phyloP scores from a whole-genome alignment of 2,113 vertebrate species.

The Hydrochoerus hydrochaeris region DNA sequence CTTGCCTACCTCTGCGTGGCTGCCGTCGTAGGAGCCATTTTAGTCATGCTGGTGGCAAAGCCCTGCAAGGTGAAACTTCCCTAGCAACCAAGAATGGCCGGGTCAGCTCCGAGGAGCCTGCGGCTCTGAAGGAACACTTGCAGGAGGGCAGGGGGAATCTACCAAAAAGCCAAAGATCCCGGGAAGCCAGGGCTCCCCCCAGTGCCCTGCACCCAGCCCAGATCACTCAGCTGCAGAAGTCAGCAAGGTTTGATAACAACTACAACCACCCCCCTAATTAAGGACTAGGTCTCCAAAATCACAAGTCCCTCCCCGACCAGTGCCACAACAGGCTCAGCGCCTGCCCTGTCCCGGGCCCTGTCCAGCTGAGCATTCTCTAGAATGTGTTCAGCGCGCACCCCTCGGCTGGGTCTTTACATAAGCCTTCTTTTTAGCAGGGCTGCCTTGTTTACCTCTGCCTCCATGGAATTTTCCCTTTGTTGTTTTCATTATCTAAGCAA shows the following conservation, averaged over 20 bases:
- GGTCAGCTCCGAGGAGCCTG: neutral
- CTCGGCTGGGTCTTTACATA: neutral
- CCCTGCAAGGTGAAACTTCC: neutral
- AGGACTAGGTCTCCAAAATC: neutral
- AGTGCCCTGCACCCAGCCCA: neutral
- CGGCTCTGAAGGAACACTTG: neutral
- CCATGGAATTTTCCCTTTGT: slow-evolving; percentile 65
- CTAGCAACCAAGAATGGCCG: neutral
- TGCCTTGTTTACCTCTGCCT: slow-evolving; percentile 37
- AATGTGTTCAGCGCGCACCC: neutral
- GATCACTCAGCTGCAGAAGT: neutral
- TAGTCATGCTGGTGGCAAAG: slow-evolving; percentile 20
- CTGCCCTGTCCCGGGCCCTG: neutral
- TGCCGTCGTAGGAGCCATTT: neutral
- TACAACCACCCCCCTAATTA: neutral
- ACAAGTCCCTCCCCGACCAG: neutral
- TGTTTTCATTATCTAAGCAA: slow-evolving; percentile 64
- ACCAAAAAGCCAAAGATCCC: neutral
- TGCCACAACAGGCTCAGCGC: fast-evolving
- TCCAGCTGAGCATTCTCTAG: neutral
- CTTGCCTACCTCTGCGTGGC: neutral
- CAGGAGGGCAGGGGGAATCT: neutral
- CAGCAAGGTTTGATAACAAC: neutral
- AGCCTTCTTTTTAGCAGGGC: neutral
- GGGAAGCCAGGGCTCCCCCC: neutral